phyloP scores from a whole-genome alignment of 2,797 vertebrate genomes.

The Labroides dimidiatus region DNA sequence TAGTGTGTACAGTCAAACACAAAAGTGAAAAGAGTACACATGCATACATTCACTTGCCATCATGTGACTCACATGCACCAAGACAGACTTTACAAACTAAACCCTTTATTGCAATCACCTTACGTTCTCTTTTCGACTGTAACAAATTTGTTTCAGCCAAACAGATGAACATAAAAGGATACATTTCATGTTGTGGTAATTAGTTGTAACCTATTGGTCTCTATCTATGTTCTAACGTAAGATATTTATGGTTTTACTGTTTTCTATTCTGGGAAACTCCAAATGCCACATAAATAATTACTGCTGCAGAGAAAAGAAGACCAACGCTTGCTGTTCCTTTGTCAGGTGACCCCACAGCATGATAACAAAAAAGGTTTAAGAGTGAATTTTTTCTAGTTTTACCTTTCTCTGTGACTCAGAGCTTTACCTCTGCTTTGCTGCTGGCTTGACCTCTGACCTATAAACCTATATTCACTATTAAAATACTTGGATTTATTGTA shows the following conservation, averaged over 20 bases:
- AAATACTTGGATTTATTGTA: neutral
- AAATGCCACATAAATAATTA: constrained; percentile 66
- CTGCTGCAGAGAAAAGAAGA: constrained; percentile 49
- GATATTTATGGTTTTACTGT: constrained; percentile 36
- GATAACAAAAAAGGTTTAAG: constrained; percentile 37
- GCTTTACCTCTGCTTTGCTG: neutral
- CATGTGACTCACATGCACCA: no score
- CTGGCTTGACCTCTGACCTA: neutral
- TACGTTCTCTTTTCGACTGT: neutral
- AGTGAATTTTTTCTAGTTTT: neutral
- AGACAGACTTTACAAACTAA: neutral
- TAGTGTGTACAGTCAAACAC: neutral
- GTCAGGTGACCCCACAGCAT: constrained; percentile 48
- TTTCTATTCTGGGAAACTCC: constrained; percentile 31
- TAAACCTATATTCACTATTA: neutral
- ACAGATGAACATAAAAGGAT: neutral
- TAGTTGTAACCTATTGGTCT: constrained; percentile 1
- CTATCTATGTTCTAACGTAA: neutral
- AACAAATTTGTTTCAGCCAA: neutral
- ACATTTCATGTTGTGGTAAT: neutral
- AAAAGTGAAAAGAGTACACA: neutral
- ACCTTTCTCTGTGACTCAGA: neutral
- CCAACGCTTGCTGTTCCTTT: constrained; percentile 54
- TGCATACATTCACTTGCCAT: neutral
- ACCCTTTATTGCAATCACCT: constrained; percentile 21